Conservation (phyloP, 2,113 vertebrate genomes). For the Hydropotes inermis region DNA sequence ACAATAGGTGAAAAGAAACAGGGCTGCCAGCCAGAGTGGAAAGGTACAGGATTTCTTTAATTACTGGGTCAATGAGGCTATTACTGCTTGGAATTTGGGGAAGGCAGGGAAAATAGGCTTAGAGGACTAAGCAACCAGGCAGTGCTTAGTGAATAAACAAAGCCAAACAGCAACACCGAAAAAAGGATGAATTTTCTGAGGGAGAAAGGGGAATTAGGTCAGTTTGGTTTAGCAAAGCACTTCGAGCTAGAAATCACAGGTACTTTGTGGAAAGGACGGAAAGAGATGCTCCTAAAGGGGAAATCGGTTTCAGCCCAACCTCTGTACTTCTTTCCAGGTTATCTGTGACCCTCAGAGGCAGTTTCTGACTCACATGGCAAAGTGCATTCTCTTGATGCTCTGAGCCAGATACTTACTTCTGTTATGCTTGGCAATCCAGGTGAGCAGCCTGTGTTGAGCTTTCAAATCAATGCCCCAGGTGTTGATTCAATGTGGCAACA, state of each 20-base stretch:
- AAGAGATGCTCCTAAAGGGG: rapidly evolving
- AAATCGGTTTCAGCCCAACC: background rate
- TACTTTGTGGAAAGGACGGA: conserved; percentile 8
- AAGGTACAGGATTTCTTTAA: conserved; percentile 77
- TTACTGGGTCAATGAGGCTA: conserved; percentile 77
- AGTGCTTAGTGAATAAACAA: conserved; percentile 15
- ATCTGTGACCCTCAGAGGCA: conserved; percentile 50
- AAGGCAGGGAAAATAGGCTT: conserved; percentile 55
- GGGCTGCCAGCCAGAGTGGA: conserved; percentile 55
- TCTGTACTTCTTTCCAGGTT: background rate
- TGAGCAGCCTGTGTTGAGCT: conserved; percentile 79
- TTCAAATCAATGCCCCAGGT: conserved; percentile 79
- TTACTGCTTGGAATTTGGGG: conserved; percentile 48
- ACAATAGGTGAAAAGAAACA: conserved; percentile 73
- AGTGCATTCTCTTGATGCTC: conserved; percentile 7
- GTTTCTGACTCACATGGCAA: conserved; percentile 70
- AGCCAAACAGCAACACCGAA: background rate
- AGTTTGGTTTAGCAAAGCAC: conserved; percentile 14
- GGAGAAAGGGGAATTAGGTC: conserved; percentile 30
- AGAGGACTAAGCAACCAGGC: conserved; percentile 4
- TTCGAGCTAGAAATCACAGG: conserved; percentile 65
- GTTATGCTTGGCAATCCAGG: conserved; percentile 81
- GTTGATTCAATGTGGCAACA: conserved; percentile 79
- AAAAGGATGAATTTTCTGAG: background rate
- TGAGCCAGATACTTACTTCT: conserved; percentile 73